Conservation (phyloP, 2,888 invertebrate species). For the Ypsolopha scabrella region DNA sequence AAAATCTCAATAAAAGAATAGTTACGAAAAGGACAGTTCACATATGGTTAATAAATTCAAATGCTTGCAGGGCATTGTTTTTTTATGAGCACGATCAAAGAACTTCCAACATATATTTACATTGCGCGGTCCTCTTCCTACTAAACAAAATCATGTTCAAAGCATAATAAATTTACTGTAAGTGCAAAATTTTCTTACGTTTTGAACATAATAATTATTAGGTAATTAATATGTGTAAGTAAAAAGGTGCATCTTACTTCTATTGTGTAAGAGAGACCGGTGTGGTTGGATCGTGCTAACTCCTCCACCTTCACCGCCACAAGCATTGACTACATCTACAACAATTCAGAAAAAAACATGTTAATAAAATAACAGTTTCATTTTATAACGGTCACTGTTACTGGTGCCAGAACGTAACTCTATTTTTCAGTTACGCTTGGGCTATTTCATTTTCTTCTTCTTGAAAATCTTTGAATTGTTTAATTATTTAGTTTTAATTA, state of each 20-base stretch:
- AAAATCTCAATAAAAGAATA: no score
- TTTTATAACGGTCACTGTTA: no score
- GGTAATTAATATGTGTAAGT: neutral
- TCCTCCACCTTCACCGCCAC: slow-evolving; percentile 86
- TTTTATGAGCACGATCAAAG: slow-evolving; percentile 35
- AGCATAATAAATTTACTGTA: slow-evolving; percentile 3
- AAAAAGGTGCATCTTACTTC: slow-evolving; percentile 46
- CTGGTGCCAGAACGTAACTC: no score
- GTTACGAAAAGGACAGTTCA: slow-evolving; percentile 16
- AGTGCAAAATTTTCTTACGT: slow-evolving; percentile 1
- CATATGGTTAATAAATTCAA: slow-evolving; percentile 14
- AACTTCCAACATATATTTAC: neutral
- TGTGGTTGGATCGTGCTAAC: slow-evolving; percentile 68
- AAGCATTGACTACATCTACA: slow-evolving; percentile 91
- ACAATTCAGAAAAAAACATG: slow-evolving; percentile 65
- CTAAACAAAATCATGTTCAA: slow-evolving; percentile 5
- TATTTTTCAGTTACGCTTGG: no score
- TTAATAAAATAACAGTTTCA: slow-evolving; percentile 21
- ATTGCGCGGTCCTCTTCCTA: slow-evolving; percentile 30
- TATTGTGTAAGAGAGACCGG: slow-evolving; percentile 69
- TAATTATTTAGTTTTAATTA: neutral
- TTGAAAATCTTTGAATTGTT: no score
- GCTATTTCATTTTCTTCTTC: no score
- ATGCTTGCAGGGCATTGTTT: slow-evolving; percentile 44
- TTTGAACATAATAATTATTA: slow-evolving; percentile 3